These are phyloP conservation scores for Capreolus pygargus DNA, from an alignment of 2,113 vertebrate genomes.

Conservation along the genomic window DNA sequence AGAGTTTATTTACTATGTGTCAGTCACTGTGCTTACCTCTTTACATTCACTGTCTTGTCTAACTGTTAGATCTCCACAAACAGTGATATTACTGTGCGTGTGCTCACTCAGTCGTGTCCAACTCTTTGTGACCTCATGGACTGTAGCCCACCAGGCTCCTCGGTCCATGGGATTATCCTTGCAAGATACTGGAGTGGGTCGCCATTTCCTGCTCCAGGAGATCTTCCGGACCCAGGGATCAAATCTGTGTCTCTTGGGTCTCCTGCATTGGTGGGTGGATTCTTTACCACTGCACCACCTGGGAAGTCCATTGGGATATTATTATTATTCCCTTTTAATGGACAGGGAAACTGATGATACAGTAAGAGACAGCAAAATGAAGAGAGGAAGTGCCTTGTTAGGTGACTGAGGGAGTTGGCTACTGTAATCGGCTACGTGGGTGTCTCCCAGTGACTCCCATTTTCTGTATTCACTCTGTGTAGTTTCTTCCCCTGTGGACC, in stretches of 20 bases:
- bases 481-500: accelerated
- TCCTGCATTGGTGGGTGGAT: background rate
- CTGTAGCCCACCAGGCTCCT: background rate
- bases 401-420: background rate
- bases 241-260: background rate
- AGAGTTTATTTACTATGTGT: background rate
- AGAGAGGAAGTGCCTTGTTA: background rate
- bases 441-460: background rate
- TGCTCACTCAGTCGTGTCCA: background rate
- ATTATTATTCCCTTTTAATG: background rate
- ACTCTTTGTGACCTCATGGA: background rate
- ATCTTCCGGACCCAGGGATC: background rate
- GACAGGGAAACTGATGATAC: background rate
- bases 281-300: background rate
- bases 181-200: background rate
- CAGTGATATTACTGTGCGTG: background rate
- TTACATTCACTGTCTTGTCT: background rate
- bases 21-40: background rate
- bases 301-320: background rate
- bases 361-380: background rate
- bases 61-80: background rate
- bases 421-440: accelerated
- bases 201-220: background rate
- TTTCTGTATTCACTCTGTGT: background rate
- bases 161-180: background rate